Conservation (phyloP, 2,888 invertebrate genomes). For the Frankliniella intonsa region DNA sequence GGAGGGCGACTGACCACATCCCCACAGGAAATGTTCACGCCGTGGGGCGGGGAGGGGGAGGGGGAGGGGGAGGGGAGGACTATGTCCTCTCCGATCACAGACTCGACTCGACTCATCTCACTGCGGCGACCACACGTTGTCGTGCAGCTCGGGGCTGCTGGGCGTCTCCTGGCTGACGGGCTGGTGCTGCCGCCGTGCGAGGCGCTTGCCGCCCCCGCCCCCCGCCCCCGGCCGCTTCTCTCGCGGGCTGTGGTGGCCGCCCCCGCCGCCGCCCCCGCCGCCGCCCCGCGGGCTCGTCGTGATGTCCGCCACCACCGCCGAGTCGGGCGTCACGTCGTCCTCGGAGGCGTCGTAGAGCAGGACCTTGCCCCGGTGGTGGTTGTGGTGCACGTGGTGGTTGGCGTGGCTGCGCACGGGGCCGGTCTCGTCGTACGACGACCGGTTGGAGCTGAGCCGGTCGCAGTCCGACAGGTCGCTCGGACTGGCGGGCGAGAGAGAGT, state of each 20-base stretch:
- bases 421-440: constrained; percentile 12
- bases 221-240: background rate
- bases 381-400: background rate
- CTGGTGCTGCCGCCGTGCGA: background rate
- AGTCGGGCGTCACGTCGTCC: constrained; percentile 19
- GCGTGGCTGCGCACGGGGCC: constrained; percentile 4
- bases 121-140: constrained; percentile 19
- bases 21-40: background rate
- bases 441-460: constrained; percentile 13
- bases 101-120: background rate
- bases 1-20: background rate
- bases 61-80: background rate
- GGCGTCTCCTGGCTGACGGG: constrained; percentile 3
- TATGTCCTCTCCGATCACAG: background rate
- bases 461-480: constrained; percentile 2
- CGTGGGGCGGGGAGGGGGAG: background rate
- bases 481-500: constrained; percentile 7
- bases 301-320: constrained; percentile 22
- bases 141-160: constrained; percentile 16
- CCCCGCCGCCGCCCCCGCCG: background rate
- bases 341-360: constrained; percentile 18
- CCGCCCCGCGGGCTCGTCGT: background rate
- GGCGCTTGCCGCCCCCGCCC: constrained; percentile 3
- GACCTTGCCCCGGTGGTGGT: background rate
- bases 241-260: background rate